phyloP scores from a whole-genome alignment of 2,113 vertebrate species.

The Ciconia maguari region DNA sequence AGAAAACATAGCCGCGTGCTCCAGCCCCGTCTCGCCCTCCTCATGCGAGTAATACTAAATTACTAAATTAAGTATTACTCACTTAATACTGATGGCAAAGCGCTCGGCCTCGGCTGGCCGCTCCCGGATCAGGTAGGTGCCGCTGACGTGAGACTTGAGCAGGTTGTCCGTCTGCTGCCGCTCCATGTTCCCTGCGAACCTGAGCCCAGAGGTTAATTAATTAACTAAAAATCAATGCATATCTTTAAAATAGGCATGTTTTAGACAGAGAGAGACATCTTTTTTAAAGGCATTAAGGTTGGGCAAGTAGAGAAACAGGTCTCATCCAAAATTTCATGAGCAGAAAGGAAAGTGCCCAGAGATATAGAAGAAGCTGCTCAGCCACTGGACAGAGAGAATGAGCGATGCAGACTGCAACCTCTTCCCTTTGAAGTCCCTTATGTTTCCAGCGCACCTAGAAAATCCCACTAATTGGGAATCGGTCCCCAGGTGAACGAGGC shows the following conservation, averaged over 20 bases:
- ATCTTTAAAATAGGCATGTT: rapidly evolving
- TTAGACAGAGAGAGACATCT: not conserved
- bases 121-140: conserved; percentile 96
- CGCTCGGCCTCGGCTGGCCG: conserved; percentile 92
- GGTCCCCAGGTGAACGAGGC: not conserved
- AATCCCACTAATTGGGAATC: not conserved
- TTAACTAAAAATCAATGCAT: rapidly evolving
- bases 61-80: not conserved
- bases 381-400: not conserved
- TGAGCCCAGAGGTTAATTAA: conserved; percentile 19
- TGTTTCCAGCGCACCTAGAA: not conserved
- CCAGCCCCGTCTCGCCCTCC: rapidly evolving
- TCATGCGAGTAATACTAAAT: rapidly evolving
- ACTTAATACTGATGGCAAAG: conserved; percentile 99
- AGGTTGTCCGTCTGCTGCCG: conserved; percentile 95
- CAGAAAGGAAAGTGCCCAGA: not conserved
- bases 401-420: not conserved
- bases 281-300: not conserved
- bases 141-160: conserved; percentile 89
- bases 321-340: not conserved
- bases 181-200: conserved; percentile 98
- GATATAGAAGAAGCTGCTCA: not conserved
- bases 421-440: not conserved
- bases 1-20: rapidly evolving
- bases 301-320: not conserved